Percentiles rank a stretch among this genome's conserved stretches.
These are phyloP conservation scores for Numenius arquata DNA, from an alignment of 2,113 vertebrate species.

Conservation along the genomic window DNA sequence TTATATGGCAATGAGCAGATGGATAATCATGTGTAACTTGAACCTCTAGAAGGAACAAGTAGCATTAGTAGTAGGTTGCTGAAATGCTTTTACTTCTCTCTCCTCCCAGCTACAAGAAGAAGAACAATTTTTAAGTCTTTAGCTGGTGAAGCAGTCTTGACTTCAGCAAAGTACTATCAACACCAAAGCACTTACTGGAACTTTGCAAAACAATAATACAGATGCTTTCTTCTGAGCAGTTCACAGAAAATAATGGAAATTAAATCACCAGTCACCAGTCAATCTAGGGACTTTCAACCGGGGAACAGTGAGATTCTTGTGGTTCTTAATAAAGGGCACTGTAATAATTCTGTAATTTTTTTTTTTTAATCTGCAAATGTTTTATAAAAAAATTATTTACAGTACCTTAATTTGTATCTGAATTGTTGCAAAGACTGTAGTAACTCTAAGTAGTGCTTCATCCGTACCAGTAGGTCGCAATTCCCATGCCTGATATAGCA, in stretches of 20 bases:
- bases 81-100: not conserved
- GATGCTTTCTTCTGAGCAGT: not conserved
- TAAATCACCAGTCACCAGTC: not conserved
- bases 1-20: not conserved
- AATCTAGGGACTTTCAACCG: not conserved
- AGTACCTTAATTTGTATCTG: conserved; percentile 83
- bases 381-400: not conserved
- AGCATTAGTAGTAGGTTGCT: not conserved
- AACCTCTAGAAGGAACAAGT: not conserved
- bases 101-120: too few species aligned
- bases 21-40: rapidly evolving
- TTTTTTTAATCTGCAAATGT: not conserved
- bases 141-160: not conserved
- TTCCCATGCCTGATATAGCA: conserved; percentile 88
- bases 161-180: not conserved
- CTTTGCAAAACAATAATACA: not conserved
- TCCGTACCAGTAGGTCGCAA: conserved; percentile 73
- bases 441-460: conserved; percentile 71
- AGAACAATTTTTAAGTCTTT: not conserved
- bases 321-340: not conserved
- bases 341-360: not conserved
- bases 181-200: not conserved
- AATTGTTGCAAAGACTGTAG: conserved; percentile 72
- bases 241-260: not conserved
- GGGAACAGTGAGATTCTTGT: not conserved